A percentile compares a stretch with the other conserved stretches of the same genome.
Conservation (phyloP, 2,113 vertebrate species). For the Prochilodus magdalenae region DNA sequence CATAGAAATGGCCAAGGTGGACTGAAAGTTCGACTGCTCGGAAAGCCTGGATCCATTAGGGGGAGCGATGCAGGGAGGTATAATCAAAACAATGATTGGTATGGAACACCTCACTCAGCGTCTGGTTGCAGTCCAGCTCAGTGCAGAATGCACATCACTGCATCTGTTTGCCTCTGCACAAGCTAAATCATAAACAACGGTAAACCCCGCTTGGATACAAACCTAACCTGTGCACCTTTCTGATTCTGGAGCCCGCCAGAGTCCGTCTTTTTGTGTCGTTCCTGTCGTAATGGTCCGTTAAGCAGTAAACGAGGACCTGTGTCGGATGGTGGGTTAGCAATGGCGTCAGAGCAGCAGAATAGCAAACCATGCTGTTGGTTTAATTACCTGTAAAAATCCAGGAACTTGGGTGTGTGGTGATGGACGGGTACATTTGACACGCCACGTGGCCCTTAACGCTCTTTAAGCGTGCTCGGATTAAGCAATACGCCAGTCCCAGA, state of each 20-base stretch:
- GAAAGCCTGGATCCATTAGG: conserved; percentile 31
- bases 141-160: background rate
- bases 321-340: conserved; percentile 1
- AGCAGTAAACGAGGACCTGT: conserved; percentile 16
- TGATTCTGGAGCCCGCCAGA: background rate
- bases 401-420: background rate
- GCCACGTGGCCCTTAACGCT: conserved; percentile 26
- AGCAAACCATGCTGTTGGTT: conserved; percentile 4
- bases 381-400: conserved; percentile 31
- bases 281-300: background rate
- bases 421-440: conserved; percentile 20
- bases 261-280: background rate
- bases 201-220: background rate
- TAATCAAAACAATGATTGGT: conserved; percentile 30
- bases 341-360: background rate
- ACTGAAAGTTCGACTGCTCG: conserved; percentile 9
- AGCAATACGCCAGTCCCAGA: conserved; percentile 60
- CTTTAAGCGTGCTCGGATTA: conserved; percentile 56
- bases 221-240: background rate
- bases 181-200: conserved; percentile 19
- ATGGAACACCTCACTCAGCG: conserved; percentile 32
- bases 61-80: background rate
- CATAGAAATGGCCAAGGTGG: conserved; percentile 24
- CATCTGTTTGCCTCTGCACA: background rate
- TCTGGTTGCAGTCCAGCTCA: conserved; percentile 22